phyloP scores from a whole-genome alignment of 2,797 vertebrate genomes.

The Borostomias antarcticus region DNA sequence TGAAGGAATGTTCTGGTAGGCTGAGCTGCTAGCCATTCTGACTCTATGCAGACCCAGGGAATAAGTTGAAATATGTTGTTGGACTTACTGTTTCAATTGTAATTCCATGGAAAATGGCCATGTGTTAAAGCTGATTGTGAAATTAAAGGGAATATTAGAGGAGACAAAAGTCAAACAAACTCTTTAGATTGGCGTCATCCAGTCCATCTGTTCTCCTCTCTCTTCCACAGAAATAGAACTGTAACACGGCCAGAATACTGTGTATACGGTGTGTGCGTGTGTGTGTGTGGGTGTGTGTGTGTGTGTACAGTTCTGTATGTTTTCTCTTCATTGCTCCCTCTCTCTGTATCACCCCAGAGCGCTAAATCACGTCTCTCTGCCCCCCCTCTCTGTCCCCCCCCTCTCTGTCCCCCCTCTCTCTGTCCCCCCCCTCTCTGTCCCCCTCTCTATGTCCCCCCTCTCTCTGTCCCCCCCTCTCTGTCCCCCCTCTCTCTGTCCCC shows the following conservation, averaged over 20 bases:
- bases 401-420: not conserved
- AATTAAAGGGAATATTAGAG: slow-evolving; percentile 40
- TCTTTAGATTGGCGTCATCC: slow-evolving; percentile 22
- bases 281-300: too few relatives aligned
- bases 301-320: not conserved
- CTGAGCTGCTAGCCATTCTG: too few relatives aligned
- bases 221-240: not conserved
- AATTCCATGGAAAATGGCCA: too few relatives aligned
- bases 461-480: too few relatives aligned
- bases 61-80: not conserved
- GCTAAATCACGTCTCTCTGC: too few relatives aligned
- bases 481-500: not conserved
- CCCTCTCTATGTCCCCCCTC: too few relatives aligned
- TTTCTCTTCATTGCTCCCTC: not conserved
- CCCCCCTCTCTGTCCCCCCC: too few relatives aligned
- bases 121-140: slow-evolving; percentile 40
- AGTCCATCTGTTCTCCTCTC: slow-evolving; percentile 13
- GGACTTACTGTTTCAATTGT: not conserved
- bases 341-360: not conserved
- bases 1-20: too few relatives aligned
- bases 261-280: not conserved
- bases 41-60: too few relatives aligned
- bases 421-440: not conserved
- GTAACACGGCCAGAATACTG: not conserved
- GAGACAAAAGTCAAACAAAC: slow-evolving; percentile 41